Evolutionary conservation across 2,888 invertebrate genomes (phyloP), one percentile per base, ranked within the genome.

Genomic region (Elysia crispata): DNA sequence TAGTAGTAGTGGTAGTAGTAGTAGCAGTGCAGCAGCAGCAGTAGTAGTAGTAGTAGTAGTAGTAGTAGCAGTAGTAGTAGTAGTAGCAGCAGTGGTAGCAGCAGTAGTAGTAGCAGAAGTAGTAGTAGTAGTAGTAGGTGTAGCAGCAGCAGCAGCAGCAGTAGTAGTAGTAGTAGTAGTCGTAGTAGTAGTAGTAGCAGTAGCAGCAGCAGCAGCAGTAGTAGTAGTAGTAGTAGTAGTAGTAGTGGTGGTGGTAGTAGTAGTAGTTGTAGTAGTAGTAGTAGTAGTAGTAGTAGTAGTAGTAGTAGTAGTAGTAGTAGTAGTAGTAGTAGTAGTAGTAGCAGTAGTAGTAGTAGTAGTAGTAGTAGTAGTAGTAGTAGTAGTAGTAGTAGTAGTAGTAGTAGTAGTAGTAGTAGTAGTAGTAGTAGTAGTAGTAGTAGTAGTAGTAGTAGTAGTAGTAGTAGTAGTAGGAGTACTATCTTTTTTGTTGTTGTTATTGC

Each of bases 391-490:
- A 73, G 73, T 72, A 62, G 72, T 78, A 72, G 64, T 73, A 77
- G 70, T 70, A 70, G 60, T 70, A 77, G 60, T 70, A 77, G 77
- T 77, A 77, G 70, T 77, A 77, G 77, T 70, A 70, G 77, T 70
- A 70, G 77, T 77, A 77, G 77, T 70, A 70, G 60, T 70, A 77
- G 67, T 62, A 77, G 72, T 70, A 77, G 41, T 70, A 77, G 77
- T 70, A 70, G 77, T 77, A 70, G 70, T 77, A 77, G 69, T 69
- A 70, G 70, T 70, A 77, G 57, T 70, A 70, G 70, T 70, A 77
- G 33, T 57, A 69, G 70, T 31, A 77, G 77, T 5, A 69, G 77
- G 11, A 69, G 54, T n/a, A 15, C 23, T 18, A 64, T 64, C 23
- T n/a, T 64, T n/a, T n/a, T 64, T 64, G 25, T 64, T 64, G 25